These are phyloP conservation scores for Dromaius novaehollandiae DNA, from an alignment of 2,113 vertebrate species.

Conservation along the genomic window DNA sequence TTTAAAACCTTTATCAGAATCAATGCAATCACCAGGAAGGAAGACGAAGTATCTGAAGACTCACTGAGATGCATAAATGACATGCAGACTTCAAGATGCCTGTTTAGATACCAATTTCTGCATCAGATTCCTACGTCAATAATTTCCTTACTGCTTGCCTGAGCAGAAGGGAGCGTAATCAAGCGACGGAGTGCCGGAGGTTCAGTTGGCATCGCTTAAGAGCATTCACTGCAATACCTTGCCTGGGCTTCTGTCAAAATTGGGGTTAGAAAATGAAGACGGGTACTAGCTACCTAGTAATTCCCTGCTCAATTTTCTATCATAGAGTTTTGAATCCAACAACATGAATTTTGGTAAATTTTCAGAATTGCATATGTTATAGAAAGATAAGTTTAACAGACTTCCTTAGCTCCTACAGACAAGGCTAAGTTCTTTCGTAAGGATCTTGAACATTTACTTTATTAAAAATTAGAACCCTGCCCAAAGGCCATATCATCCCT, in stretches of 20 bases:
- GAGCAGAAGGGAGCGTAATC: background rate
- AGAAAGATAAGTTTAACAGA: background rate
- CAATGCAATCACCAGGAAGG: background rate
- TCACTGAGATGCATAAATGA: background rate
- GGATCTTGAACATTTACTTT: background rate
- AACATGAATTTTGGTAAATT: background rate
- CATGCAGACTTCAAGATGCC: background rate
- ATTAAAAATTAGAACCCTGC: background rate
- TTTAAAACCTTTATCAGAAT: background rate
- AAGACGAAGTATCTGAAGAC: background rate
- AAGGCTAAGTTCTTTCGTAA: background rate
- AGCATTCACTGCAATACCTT: background rate
- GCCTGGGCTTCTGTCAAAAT: background rate
- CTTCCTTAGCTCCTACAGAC: background rate
- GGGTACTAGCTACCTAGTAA: background rate
- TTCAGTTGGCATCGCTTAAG: background rate
- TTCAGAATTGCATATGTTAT: background rate
- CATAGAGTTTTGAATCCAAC: no score
- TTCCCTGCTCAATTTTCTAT: no score
- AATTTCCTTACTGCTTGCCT: background rate
- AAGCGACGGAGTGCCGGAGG: background rate
- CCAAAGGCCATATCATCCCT: background rate
- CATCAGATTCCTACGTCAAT: background rate
- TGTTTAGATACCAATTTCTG: background rate
- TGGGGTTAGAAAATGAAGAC: background rate